A percentile compares a stretch with the other conserved stretches of the same genome.
Conservation (phyloP, 2,797 vertebrate species). For the Myotis findleyi region DNA sequence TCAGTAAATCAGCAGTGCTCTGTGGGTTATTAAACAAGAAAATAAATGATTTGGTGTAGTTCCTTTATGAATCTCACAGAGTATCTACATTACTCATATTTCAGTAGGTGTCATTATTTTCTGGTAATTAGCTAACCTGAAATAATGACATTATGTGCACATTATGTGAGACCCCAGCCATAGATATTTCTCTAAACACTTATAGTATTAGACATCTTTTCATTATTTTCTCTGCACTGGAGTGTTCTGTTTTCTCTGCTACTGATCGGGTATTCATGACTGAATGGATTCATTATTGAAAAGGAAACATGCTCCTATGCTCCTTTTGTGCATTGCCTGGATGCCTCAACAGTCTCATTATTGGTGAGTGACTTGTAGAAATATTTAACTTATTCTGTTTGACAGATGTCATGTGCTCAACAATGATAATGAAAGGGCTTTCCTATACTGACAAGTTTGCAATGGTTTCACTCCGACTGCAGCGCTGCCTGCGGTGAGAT, state of each 20-base stretch:
- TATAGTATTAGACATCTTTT: slow-evolving; percentile 56
- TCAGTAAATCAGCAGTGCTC: neutral
- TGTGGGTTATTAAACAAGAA: slow-evolving; percentile 58
- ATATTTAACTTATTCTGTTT: slow-evolving; percentile 55
- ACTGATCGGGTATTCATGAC: slow-evolving; percentile 42
- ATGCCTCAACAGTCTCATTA: slow-evolving; percentile 61
- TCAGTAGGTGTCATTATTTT: slow-evolving; percentile 54
- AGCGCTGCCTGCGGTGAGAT: neutral
- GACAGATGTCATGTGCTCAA: slow-evolving; percentile 5
- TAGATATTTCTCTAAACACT: slow-evolving; percentile 52
- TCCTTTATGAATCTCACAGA: slow-evolving; percentile 36
- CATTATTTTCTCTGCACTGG: slow-evolving; percentile 55
- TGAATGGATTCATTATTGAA: slow-evolving; percentile 67
- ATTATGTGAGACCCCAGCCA: slow-evolving; percentile 8
- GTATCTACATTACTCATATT: slow-evolving; percentile 29
- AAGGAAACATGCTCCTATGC: slow-evolving; percentile 54
- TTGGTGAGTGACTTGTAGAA: slow-evolving; percentile 65
- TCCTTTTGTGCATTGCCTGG: slow-evolving; percentile 60
- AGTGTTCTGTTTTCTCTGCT: slow-evolving; percentile 21
- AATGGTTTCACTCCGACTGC: neutral
- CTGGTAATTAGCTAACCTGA: slow-evolving; percentile 64
- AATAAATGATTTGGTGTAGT: neutral
- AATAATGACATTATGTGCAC: slow-evolving; percentile 38
- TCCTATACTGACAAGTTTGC: neutral
- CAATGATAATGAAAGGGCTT: neutral